Evolutionary conservation across 2,113 vertebrate species (phyloP).

Genomic region (Oreochromis aureus): DNA sequence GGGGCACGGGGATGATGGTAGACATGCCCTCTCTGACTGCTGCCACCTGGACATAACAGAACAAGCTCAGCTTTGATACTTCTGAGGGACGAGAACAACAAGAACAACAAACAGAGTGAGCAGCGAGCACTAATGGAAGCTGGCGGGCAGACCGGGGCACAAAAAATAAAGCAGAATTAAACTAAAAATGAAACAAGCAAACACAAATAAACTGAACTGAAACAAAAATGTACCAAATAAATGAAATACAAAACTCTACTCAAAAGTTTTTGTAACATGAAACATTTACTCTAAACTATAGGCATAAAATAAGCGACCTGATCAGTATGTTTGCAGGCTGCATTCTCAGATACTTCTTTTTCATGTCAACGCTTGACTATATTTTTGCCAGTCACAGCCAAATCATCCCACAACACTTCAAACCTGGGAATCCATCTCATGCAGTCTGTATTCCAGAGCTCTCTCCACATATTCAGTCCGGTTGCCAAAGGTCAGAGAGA

Average conservation of each 20-base stretch:
- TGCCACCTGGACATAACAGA: slow-evolving; percentile 62
- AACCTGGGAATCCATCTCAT: slow-evolving; percentile 80
- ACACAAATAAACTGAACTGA: neutral
- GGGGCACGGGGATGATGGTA: slow-evolving; percentile 77
- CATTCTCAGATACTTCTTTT: neutral
- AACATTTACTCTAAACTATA: neutral
- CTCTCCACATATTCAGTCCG: slow-evolving; percentile 76
- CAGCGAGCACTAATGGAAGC: neutral
- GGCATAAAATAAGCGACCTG: neutral
- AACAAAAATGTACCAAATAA: neutral
- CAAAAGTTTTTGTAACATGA: neutral
- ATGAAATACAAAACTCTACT: neutral
- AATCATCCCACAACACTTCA: neutral
- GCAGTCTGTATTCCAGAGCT: slow-evolving; percentile 73
- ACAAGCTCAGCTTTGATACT: slow-evolving; percentile 35
- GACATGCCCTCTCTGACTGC: slow-evolving; percentile 80
- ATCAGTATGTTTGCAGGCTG: neutral
- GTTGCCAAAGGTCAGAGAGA: slow-evolving; percentile 74
- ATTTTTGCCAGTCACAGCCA: neutral
- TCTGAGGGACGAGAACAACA: slow-evolving; percentile 3
- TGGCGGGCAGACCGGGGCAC: neutral
- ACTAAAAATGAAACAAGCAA: neutral
- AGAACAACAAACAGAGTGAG: slow-evolving; percentile 4
- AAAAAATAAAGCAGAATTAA: neutral
- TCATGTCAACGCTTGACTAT: neutral